phyloP scores from a whole-genome alignment of 1,140 invertebrate species.

The Drosophila hydei region DNA sequence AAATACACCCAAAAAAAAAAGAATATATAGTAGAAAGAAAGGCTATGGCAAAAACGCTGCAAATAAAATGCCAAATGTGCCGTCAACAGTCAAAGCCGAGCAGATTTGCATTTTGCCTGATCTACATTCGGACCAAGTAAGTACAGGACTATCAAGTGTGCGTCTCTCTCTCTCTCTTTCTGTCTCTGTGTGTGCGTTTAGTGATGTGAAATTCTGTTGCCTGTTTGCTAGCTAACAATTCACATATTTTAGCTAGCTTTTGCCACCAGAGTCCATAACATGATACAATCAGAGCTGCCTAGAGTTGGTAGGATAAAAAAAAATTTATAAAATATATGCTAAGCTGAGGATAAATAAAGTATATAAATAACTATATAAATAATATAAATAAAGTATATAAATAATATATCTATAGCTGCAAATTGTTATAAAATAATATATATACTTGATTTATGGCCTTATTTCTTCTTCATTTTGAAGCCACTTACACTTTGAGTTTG shows the following conservation, averaged over 20 bases:
- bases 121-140: conserved; percentile 39
- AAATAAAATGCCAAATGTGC: conserved; percentile 70
- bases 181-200: conserved; percentile 2
- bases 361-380: too few relatives aligned
- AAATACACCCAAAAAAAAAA: conserved; percentile 30
- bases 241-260: conserved; percentile 33
- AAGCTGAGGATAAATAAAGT: too few relatives aligned
- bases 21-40: neutral
- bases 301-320: too few relatives aligned
- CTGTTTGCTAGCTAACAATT: conserved; percentile 18
- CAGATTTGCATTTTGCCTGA: conserved; percentile 74
- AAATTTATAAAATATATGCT: too few relatives aligned
- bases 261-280: conserved; percentile 11
- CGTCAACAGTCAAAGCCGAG: conserved; percentile 70
- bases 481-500: too few relatives aligned
- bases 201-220: conserved; percentile 17
- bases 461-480: too few relatives aligned
- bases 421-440: too few relatives aligned
- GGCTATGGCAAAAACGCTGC: neutral
- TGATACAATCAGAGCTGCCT: conserved; percentile 26
- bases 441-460: too few relatives aligned
- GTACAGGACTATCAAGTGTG: conserved; percentile 13
- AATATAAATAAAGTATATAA: too few relatives aligned
- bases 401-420: too few relatives aligned
- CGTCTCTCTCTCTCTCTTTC: too few relatives aligned